phyloP scores from a whole-genome alignment of 2,797 vertebrate genomes.

The Simalia tracyae region DNA sequence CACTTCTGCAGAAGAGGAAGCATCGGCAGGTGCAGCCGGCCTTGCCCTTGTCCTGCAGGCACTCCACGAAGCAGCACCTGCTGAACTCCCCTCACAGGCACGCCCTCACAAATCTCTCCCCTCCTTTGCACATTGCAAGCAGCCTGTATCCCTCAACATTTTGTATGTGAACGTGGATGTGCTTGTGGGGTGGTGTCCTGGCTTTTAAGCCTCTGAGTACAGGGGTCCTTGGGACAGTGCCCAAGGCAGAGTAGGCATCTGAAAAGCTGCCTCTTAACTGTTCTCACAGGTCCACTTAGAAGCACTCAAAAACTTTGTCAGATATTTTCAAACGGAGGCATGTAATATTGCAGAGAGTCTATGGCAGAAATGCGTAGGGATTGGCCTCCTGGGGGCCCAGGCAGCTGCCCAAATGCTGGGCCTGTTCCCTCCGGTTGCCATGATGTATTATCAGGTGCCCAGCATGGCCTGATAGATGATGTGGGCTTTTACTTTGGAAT shows the following conservation, averaged over 20 bases:
- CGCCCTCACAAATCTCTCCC: neutral
- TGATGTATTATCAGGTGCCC: no score
- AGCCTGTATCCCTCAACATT: neutral
- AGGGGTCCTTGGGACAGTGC: neutral
- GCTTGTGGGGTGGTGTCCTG: no score
- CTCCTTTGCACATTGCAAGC: neutral
- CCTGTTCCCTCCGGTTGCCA: neutral
- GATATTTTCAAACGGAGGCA: neutral
- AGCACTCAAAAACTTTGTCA: neutral
- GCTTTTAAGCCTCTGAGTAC: neutral
- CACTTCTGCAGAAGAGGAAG: neutral
- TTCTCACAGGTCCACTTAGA: neutral
- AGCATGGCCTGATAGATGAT: no score
- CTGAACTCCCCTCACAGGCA: neutral
- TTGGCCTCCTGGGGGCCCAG: no score
- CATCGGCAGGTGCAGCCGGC: neutral
- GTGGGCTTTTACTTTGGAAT: no score
- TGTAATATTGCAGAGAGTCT: no score
- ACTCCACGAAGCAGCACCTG: neutral
- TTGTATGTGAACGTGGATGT: neutral
- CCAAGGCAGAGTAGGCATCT: neutral
- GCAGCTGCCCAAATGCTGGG: no score
- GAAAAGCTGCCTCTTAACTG: neutral
- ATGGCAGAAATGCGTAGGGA: no score
- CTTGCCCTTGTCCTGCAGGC: neutral